These are phyloP conservation scores for Stichopus horrens DNA, from an alignment of 53 echinoderm and acorn worm species.

Conservation along the genomic window DNA sequence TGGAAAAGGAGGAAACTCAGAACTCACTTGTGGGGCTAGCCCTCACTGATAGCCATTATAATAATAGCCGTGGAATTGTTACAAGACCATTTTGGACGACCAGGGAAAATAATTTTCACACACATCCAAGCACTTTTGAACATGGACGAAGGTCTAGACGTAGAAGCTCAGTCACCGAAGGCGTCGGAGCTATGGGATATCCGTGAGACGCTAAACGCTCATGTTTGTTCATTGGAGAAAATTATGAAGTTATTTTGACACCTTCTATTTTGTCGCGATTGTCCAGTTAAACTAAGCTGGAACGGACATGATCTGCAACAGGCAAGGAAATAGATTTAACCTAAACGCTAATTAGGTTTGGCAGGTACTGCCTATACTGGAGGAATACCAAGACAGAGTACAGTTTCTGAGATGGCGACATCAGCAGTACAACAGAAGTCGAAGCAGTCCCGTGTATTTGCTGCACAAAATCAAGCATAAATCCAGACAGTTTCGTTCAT, in stretches of 20 bases:
- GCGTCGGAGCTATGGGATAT: slow-evolving; percentile 23
- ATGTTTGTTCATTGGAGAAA: slow-evolving; percentile 44
- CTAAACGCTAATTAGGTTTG: slow-evolving; percentile 6
- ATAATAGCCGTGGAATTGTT: background rate
- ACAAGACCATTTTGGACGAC: slow-evolving; percentile 30
- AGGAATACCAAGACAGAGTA: background rate
- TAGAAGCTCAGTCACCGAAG: slow-evolving; percentile 7
- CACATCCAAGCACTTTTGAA: slow-evolving; percentile 43
- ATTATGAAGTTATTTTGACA: slow-evolving; percentile 21
- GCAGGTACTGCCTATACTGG: background rate
- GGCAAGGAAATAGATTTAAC: background rate
- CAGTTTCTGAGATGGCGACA: background rate
- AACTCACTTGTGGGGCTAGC: slow-evolving; percentile 32
- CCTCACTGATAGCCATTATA: slow-evolving; percentile 13
- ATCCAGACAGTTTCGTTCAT: slow-evolving; percentile 1
- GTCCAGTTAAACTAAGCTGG: background rate
- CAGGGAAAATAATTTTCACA: slow-evolving; percentile 43
- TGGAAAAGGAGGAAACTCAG: slow-evolving; percentile 2
- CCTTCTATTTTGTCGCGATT: slow-evolving; percentile 1
- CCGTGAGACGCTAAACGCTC: slow-evolving; percentile 21
- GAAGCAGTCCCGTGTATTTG: slow-evolving; percentile 24
- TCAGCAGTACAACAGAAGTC: background rate
- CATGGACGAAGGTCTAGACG: slow-evolving; percentile 22
- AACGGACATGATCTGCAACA: background rate
- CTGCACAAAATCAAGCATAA: slow-evolving; percentile 31